A percentile compares a stretch with the other conserved stretches of the same genome.
Conservation (phyloP, 35 echinoderm and acorn worm genomes). For the Stichopus chloronotus region DNA sequence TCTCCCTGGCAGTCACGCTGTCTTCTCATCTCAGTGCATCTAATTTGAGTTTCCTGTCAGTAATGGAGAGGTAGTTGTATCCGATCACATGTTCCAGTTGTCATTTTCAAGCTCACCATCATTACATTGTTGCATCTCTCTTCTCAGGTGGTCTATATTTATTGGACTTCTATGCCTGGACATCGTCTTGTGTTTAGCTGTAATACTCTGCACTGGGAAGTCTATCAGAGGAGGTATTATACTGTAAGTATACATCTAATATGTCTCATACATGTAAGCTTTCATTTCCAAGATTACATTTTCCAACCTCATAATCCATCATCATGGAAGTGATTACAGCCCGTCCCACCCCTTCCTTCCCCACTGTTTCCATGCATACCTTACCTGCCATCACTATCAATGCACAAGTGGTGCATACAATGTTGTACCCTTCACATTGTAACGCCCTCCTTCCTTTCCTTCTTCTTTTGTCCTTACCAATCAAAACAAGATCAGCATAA, state of each 20-base stretch:
- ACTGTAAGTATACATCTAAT: neutral
- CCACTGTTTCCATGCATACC: neutral
- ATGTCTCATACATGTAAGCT: no score
- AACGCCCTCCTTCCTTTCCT: neutral
- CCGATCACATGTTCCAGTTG: no score
- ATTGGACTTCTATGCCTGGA: neutral
- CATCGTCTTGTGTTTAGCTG: conserved; percentile 21
- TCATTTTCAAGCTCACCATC: no score
- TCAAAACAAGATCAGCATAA: no score
- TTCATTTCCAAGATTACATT: no score
- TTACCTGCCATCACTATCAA: neutral
- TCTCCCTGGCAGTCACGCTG: no score
- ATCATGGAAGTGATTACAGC: neutral
- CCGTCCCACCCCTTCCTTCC: neutral
- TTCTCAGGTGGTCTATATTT: conserved; percentile 45
- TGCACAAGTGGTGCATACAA: neutral
- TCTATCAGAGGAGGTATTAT: conserved; percentile 27
- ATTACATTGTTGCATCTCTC: neutral
- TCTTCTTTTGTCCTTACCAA: no score
- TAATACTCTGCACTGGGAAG: conserved; percentile 46
- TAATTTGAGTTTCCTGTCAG: no score
- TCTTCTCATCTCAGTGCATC: no score
- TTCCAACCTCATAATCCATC: no score
- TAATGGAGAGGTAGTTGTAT: no score
- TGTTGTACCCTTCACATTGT: neutral